A percentile compares a stretch with the other conserved stretches of the same genome.
These are phyloP conservation scores for Zeugodacus cucurbitae DNA, from an alignment of 1,140 invertebrate genomes.

Conservation along the genomic window DNA sequence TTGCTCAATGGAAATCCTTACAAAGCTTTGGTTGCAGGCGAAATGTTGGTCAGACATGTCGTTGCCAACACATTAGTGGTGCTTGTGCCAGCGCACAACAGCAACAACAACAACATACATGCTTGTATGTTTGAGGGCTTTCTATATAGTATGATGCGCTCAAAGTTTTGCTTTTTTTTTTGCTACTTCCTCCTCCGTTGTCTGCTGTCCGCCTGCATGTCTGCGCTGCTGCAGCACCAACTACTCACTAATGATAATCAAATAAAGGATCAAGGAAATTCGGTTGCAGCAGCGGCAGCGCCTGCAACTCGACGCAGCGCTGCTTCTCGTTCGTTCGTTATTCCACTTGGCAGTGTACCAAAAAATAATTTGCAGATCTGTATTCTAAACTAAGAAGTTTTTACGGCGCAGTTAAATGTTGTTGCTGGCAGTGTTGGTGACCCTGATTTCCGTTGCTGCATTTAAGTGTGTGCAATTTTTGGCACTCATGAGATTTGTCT, in stretches of 20 bases:
- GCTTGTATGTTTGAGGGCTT: neutral
- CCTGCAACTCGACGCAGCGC: neutral
- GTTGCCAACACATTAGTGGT: constrained; percentile 17
- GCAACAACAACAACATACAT: neutral
- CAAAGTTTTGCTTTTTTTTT: neutral
- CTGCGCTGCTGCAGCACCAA: neutral
- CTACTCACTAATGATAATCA: constrained; percentile 20
- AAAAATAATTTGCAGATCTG: constrained; percentile 21
- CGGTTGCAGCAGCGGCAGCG: neutral
- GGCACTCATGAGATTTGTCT: neutral
- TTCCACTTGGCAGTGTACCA: constrained; percentile 1
- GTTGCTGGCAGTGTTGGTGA: neutral
- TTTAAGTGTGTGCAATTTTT: neutral
- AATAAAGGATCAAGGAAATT: constrained; percentile 25
- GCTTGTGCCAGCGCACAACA: neutral
- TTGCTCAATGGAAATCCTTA: neutral
- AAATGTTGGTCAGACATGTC: constrained; percentile 31
- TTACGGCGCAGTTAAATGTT: neutral
- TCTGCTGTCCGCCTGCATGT: constrained; percentile 20
- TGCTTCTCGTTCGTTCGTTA: neutral
- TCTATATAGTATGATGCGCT: too few relatives aligned
- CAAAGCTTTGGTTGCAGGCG: constrained; percentile 21
- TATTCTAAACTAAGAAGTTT: constrained; percentile 7
- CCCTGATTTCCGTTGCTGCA: neutral
- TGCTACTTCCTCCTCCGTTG: neutral